Conservation (phyloP, 2,888 invertebrate genomes). For the Litoditis marina region DNA sequence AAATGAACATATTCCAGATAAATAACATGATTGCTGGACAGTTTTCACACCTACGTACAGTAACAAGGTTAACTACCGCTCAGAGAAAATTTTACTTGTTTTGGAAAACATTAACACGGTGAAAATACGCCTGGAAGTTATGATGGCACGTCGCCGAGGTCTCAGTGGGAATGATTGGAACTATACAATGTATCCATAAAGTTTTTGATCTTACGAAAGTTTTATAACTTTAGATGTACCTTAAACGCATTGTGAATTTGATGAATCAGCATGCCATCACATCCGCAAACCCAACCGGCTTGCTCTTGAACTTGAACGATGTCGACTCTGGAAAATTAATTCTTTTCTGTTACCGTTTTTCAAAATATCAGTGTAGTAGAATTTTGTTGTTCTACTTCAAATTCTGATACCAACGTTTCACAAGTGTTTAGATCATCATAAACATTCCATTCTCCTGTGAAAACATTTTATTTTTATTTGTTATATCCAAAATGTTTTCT, state of each 20-base stretch:
- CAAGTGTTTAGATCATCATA: neutral
- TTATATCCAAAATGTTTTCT: neutral
- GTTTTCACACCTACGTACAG: too few species aligned
- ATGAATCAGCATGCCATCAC: conserved; percentile 77
- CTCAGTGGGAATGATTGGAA: too few species aligned
- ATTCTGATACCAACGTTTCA: too few species aligned
- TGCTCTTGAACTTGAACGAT: conserved; percentile 87
- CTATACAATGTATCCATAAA: too few species aligned
- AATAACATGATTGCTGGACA: too few species aligned
- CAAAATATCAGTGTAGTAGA: neutral
- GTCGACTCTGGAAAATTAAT: conserved; percentile 74
- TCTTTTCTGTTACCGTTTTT: too few species aligned
- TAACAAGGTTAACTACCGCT: too few species aligned
- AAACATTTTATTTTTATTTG: conserved; percentile 20
- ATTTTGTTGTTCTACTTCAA: neutral
- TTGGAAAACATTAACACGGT: too few species aligned
- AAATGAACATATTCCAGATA: too few species aligned
- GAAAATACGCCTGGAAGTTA: too few species aligned
- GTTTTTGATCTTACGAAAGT: neutral
- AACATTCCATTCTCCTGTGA: conserved; percentile 13
- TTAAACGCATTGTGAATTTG: conserved; percentile 44
- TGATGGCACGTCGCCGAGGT: too few species aligned
- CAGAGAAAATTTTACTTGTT: too few species aligned
- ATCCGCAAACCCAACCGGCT: conserved; percentile 96
- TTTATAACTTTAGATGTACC: conserved; percentile 4